phyloP scores from a whole-genome alignment of 2,888 invertebrate species.

The Drosophila dives region DNA sequence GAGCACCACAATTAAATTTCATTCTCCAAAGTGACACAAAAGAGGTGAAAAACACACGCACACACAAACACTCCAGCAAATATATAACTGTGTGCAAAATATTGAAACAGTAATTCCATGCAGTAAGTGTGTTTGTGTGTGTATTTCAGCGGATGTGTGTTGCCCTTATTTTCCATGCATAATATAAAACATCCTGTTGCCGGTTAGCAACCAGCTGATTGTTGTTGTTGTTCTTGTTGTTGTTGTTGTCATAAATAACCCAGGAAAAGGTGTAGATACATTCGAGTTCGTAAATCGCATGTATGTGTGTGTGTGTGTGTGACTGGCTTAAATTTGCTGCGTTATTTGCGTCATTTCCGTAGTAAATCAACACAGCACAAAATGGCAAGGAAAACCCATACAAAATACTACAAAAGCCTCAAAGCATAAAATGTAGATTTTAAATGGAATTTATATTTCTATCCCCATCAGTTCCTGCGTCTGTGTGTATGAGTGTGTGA shows the following conservation, averaged over 20 bases:
- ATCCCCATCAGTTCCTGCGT: conserved; percentile 3
- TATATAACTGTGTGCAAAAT: conserved; percentile 60
- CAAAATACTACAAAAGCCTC: conserved; percentile 41
- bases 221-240: conserved; percentile 11
- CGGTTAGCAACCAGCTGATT: conserved; percentile 45
- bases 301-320: conserved; percentile 27
- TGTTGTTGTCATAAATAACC: conserved; percentile 64
- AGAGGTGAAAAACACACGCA: conserved; percentile 34
- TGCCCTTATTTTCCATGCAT: conserved; percentile 65
- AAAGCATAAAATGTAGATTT: conserved; percentile 32
- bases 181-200: conserved; percentile 77
- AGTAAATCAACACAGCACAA: conserved; percentile 67
- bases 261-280: conserved; percentile 52
- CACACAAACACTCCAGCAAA: not conserved
- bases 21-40: conserved; percentile 63
- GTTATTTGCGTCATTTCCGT: conserved; percentile 79
- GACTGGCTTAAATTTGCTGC: conserved; percentile 75
- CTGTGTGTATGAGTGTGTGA: conserved; percentile 19
- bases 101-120: conserved; percentile 53
- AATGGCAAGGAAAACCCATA: conserved; percentile 53
- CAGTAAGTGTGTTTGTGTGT: conserved; percentile 28
- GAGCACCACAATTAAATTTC: conserved; percentile 73
- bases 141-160: conserved; percentile 29
- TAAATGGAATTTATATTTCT: conserved; percentile 40
- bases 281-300: conserved; percentile 34